These are phyloP conservation scores for Zaprionus ghesquierei DNA, from an alignment of 1,140 invertebrate species.

Conservation along the genomic window DNA sequence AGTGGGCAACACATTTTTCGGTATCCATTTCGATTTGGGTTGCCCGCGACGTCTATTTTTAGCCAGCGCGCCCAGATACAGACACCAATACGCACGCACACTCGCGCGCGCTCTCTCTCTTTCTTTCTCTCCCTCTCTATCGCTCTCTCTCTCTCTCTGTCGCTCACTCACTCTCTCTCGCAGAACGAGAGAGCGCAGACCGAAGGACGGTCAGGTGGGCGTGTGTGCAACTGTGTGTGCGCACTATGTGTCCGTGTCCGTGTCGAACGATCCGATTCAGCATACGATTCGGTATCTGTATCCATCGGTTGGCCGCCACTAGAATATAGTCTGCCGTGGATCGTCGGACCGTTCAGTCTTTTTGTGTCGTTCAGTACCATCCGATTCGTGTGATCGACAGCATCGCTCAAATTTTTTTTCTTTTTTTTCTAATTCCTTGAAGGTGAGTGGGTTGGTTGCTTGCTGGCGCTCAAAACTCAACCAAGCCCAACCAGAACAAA, in stretches of 20 bases:
- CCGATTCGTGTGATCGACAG: constrained; percentile 81
- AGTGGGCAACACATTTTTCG: constrained; percentile 48
- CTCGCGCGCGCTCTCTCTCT: neutral
- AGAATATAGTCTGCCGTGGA: constrained; percentile 83
- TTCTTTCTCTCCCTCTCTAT: neutral
- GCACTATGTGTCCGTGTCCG: constrained; percentile 18
- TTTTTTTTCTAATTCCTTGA: constrained; percentile 83
- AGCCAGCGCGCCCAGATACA: constrained; percentile 70
- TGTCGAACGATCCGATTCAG: constrained; percentile 27
- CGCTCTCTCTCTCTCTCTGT: neutral
- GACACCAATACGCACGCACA: constrained; percentile 28
- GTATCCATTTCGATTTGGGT: constrained; percentile 77
- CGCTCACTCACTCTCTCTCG: neutral
- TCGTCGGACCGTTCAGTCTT: constrained; percentile 83
- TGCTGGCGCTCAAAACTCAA: constrained; percentile 6
- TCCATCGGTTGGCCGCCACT: constrained; percentile 55
- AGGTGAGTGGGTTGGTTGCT: constrained; percentile 82
- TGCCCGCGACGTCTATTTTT: constrained; percentile 65
- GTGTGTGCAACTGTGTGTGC: constrained; percentile 7
- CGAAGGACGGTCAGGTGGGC: constrained; percentile 75
- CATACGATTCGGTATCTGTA: constrained; percentile 68
- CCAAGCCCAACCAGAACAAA: constrained; percentile 16
- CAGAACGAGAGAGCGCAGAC: constrained; percentile 1
- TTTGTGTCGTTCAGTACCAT: constrained; percentile 79
- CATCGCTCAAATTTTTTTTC: constrained; percentile 79